Evolutionary conservation across 2,888 invertebrate genomes (phyloP), one percentile per base, ranked within the genome.

Genomic region (Aleiodes alternator): DNA sequence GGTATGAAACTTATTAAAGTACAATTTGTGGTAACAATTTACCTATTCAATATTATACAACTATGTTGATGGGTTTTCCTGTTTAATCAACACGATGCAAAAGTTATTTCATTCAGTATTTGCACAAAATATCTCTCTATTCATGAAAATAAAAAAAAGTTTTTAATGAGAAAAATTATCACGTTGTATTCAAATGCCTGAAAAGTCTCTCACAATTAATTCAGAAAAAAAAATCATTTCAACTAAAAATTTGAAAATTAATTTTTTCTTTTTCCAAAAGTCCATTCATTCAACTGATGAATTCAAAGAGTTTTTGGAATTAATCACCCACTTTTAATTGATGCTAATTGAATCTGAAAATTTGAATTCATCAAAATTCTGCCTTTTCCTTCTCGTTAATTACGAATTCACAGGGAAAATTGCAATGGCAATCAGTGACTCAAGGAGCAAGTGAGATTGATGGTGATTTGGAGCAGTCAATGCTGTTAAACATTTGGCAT

Each of bases 131-230:
- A 43, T 43, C 43, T 53, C 16, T 55, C 23, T 29, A 23, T 16
- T 29, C 29, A 55, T 12, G 53, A 6, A 29, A 23, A 23, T 23
- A 23, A 6, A 16, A 29, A 9, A 55, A 55, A 23, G 1, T 55
- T 55, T 55, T 55, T 55, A 55, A 55, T 29, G 55, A 55, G 55
- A 55, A 55, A 55, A 55, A 55, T 55, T 53, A 53, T 53, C 6
- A 38, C 43, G 0, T 4, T 7, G 9, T 43, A 43, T 11, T 43
- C 9, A 8, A 9, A 9, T 7, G 8, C 11, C 9, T 11, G 9
- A 8, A 11, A 43, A 43, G 43, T 43, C 43, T 9, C 7, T 43
- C 3, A 43, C 43, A 43, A 43, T 43, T 43, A 8, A 43, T 43
- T 8, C 11, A 34, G 1, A 43, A 43, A 23, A 9, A 43, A 43